Base-by-base conservation (phyloP, 2,888 invertebrate genomes). In the Tetramorium bicarinatum region DNA sequence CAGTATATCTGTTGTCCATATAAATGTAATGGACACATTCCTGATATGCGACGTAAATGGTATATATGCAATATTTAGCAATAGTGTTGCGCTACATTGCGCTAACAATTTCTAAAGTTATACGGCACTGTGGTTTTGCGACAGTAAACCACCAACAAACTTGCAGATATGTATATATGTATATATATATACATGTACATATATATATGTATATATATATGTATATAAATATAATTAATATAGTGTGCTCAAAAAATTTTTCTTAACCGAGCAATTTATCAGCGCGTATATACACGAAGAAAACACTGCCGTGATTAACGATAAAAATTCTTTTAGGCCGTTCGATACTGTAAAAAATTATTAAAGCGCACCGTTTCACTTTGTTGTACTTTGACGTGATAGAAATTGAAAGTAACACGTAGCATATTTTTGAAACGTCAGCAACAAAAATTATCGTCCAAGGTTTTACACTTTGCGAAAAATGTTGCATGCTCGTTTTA, bases 1-100 rank as follows among this genome's bases (percentile, higher is more conserved):
- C 13, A 52, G 11, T 8, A 15, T 25, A 64, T 25, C 11, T 41
- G 3, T 41, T 76, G 15, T 66, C 13, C 18, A 44, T 66, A n/a
- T 56, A 77, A 77, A 77, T 77, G n/a, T 66, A 66, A 77, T 77
- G 66, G 21, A n/a, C 54, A 25, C 44, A 44, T 66, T 66, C 7
- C 44, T 66, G 2, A 38, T 49, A 25, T 11, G 8, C 21, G 6
- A 13, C 29, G 2, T 47, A 34, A 9, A 9, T 49, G 15, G 3
- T 69, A n/a, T 54, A 11, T 49, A 38, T 34, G 75, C 52, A 38
- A 11, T 38, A 62, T 62, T 62, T 13, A 49, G 21, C 61, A 74
- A 74, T 21, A 15, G 2, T 38, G 61, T 0, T 47, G 21, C 2
- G 18, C 13, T 54, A 77, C 54, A 38, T 77, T 62, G 66, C 44